A percentile compares a stretch with the other conserved stretches of the same genome.
These are phyloP conservation scores for Thamnaconus septentrionalis DNA, from an alignment of 2,113 vertebrate genomes.

Conservation along the genomic window DNA sequence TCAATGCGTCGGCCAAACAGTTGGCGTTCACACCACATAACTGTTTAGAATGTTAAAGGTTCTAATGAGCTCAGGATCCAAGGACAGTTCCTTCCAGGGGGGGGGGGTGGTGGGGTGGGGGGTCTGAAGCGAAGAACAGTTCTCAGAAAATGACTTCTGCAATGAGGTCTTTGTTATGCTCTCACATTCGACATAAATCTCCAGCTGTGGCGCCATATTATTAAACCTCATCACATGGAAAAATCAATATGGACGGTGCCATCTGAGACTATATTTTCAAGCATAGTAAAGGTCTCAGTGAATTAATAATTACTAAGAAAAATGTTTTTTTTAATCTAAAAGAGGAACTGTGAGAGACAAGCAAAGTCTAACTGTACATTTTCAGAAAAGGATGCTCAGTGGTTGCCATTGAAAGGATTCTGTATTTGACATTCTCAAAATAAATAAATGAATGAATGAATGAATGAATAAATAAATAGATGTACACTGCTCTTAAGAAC, in stretches of 20 bases:
- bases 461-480: too few species aligned
- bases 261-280: constrained; percentile 14
- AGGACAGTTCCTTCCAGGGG: constrained; percentile 11
- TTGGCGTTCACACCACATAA: constrained; percentile 33
- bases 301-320: too few species aligned
- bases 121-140: constrained; percentile 1
- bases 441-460: too few species aligned
- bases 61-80: constrained; percentile 34
- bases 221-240: constrained; percentile 22
- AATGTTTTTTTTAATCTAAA: too few species aligned
- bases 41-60: constrained; percentile 22
- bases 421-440: too few species aligned
- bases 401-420: too few species aligned
- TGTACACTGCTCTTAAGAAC: not conserved
- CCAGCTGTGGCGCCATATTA: constrained; percentile 10
- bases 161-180: constrained; percentile 16
- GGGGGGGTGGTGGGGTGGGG: too few species aligned
- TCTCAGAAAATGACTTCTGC: constrained; percentile 33
- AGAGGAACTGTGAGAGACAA: too few species aligned
- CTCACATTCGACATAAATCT: constrained; percentile 13
- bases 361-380: too few species aligned
- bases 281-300: not conserved
- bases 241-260: constrained; percentile 29
- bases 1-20: constrained; percentile 21
- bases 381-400: too few species aligned